phyloP scores from a whole-genome alignment of 2,888 invertebrate species.

The Cataglyphis rosenhaueri region DNA sequence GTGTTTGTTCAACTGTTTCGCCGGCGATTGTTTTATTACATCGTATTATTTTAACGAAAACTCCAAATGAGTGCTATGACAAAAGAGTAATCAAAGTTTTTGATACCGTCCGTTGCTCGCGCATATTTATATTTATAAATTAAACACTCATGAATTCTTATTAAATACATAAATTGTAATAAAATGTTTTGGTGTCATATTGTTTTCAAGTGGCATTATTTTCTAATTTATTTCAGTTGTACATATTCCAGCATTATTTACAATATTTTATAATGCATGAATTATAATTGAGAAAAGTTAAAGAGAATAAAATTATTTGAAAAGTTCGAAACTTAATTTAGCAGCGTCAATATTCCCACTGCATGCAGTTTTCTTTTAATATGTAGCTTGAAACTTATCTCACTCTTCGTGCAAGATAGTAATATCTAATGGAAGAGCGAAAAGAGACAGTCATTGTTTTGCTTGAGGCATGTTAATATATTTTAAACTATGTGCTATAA shows the following conservation, averaged over 20 bases:
- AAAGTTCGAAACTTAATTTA: neutral
- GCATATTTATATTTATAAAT: neutral
- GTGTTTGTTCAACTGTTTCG: conserved; percentile 9
- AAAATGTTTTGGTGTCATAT: neutral
- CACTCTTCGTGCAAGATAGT: conserved; percentile 13
- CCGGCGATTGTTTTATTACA: neutral
- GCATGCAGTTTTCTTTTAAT: conserved; percentile 10
- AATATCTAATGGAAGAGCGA: conserved; percentile 5
- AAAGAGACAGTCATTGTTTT: conserved; percentile 17
- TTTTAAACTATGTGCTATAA: neutral
- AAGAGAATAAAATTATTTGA: neutral
- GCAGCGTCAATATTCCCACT: neutral
- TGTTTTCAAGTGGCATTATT: neutral
- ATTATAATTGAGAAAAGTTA: neutral
- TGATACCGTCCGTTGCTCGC: neutral
- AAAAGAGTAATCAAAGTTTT: neutral
- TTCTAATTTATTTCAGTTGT: neutral
- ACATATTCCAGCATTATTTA: neutral
- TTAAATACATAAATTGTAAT: neutral
- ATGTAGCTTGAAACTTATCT: conserved; percentile 15
- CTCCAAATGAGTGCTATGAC: neutral
- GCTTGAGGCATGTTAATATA: neutral
- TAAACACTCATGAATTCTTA: neutral
- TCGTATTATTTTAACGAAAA: neutral
- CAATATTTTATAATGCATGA: neutral